phyloP scores from a whole-genome alignment of 2,888 invertebrate species.

The Drosophila suboccidentalis region DNA sequence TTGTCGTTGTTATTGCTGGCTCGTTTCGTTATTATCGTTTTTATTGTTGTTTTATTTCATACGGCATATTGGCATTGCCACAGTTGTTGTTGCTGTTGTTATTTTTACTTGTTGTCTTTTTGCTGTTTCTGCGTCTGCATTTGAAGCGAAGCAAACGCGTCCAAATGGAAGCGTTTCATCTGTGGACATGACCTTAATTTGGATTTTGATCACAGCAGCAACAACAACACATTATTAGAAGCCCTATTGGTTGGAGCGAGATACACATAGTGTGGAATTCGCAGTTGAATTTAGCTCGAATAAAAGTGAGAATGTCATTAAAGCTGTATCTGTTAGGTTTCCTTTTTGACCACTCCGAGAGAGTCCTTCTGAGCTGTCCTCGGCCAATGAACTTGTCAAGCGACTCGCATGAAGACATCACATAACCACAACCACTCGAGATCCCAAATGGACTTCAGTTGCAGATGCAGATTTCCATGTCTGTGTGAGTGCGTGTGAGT shows the following conservation, averaged over 20 bases:
- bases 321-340: not conserved
- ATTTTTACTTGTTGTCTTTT: constrained; percentile 38
- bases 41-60: constrained; percentile 78
- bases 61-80: constrained; percentile 63
- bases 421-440: constrained; percentile 63
- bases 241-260: constrained; percentile 11
- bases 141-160: constrained; percentile 47
- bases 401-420: constrained; percentile 45
- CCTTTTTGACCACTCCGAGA: not conserved
- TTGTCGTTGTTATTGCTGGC: constrained; percentile 70
- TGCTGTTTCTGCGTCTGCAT: constrained; percentile 20
- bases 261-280: not conserved
- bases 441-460: constrained; percentile 45
- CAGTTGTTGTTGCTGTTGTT: constrained; percentile 35
- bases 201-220: constrained; percentile 20
- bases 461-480: constrained; percentile 28
- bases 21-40: constrained; percentile 76
- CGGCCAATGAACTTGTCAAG: constrained; percentile 73
- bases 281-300: not conserved
- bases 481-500: constrained; percentile 25
- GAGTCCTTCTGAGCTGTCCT: constrained; percentile 28
- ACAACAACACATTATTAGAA: constrained; percentile 5
- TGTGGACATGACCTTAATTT: constrained; percentile 64
- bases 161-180: constrained; percentile 62
- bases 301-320: too few relatives aligned